Conservation (phyloP, 2,797 vertebrate species). For the Pangasius krempfi region DNA sequence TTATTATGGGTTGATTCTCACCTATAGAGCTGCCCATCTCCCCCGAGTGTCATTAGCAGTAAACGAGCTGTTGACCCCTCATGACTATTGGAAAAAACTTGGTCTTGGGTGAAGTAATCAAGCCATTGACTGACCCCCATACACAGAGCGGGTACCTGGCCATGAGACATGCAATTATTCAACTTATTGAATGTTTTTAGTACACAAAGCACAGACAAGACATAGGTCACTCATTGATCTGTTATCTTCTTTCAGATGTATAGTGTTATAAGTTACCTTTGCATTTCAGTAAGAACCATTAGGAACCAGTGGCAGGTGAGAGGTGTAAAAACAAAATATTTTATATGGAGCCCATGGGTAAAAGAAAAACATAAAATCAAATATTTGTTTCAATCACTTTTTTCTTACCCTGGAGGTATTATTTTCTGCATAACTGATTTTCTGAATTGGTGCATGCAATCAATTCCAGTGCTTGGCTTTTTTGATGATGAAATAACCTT, state of each 20-base stretch:
- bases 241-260: slow-evolving; percentile 20
- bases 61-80: slow-evolving; percentile 81
- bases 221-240: slow-evolving; percentile 43
- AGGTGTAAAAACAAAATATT: neutral
- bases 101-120: slow-evolving; percentile 67
- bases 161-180: slow-evolving; percentile 49
- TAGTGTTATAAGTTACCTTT: slow-evolving; percentile 7
- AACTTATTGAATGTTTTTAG: slow-evolving; percentile 53
- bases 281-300: slow-evolving; percentile 20
- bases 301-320: slow-evolving; percentile 2
- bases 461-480: slow-evolving; percentile 52
- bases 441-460: slow-evolving; percentile 50
- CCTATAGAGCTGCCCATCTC: slow-evolving; percentile 66
- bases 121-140: slow-evolving; percentile 52
- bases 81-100: slow-evolving; percentile 72
- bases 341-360: slow-evolving; percentile 8
- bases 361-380: slow-evolving; percentile 19
- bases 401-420: slow-evolving; percentile 11
- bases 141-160: slow-evolving; percentile 39
- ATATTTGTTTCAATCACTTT: slow-evolving; percentile 36
- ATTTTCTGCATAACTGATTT: slow-evolving; percentile 42
- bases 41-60: slow-evolving; percentile 77
- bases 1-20: slow-evolving; percentile 78
- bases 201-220: slow-evolving; percentile 42
- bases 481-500: slow-evolving; percentile 62